Evolutionary conservation across 1,140 invertebrate species (phyloP), one percentile per base, ranked within the genome.

Genomic region (Dufourea novaeangliae): DNA sequence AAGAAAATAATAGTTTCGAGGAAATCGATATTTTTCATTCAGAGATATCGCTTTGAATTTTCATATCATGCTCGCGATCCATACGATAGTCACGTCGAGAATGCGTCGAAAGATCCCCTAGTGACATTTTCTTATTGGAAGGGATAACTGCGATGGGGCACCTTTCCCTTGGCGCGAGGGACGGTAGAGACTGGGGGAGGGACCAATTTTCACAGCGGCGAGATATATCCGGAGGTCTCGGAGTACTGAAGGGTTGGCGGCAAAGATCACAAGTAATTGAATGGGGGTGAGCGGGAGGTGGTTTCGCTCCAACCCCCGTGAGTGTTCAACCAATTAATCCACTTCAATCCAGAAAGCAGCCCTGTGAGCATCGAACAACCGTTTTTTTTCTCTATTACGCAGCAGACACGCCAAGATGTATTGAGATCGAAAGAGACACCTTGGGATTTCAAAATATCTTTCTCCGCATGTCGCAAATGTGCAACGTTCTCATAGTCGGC

Each of bases 291-390:
- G 79, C 0, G 57, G 78, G 70, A 57, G 73, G 44, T 72, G 85
- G 77, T 77, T 74, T 77, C 84, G 84, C 72, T 78, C 57, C 79
- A 86, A 86, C 86, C 87, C 87, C 82, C 87, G 89, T 84, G 89
- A 90, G 86, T 88, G 87, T 89, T 90, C 86, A 88, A 88, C 88
- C 89, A 90, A 90, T 90, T 90, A 90, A 90, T 90, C 88, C 88
- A 88, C 89, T 90, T 88, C 89, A 89, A 89, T 89, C 86, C 81
- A 74, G 76, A 78, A 86, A 84, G 76, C 83, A 80, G 75, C 82
- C 86, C 80, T 83, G 71, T 79, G 89, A 88, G 84, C 78, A 88
- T 90, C 86, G 86, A 78, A 56, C 74, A 84, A 80, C 54, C 82
- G n/a, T n/a, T 59, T 86, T 85, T 87, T 85, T 83, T 84, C 77